phyloP scores from a whole-genome alignment of 2,888 invertebrate species.

The Chymomyza amoena region DNA sequence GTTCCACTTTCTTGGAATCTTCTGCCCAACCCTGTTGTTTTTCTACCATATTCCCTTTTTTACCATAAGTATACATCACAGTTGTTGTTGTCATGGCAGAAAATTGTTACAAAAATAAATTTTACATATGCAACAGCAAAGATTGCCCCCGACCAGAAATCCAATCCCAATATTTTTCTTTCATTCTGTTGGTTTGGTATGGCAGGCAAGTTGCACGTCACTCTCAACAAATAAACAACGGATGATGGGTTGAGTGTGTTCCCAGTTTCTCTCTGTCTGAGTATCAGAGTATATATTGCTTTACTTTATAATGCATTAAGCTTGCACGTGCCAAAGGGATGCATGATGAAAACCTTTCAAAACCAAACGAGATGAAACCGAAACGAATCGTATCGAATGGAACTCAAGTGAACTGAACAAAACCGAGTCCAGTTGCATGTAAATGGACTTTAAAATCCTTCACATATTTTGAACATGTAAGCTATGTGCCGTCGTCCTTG shows the following conservation, averaged over 20 bases:
- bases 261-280: neutral
- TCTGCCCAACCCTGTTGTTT: no score
- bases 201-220: neutral
- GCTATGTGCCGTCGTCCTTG: neutral
- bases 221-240: neutral
- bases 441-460: slow-evolving; percentile 16
- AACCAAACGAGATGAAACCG: neutral
- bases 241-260: neutral
- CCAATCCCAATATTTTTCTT: neutral
- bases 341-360: neutral
- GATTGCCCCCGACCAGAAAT: slow-evolving; percentile 4
- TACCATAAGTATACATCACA: no score
- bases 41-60: no score
- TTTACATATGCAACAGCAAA: slow-evolving; percentile 21
- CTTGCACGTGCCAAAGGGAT: slow-evolving; percentile 36
- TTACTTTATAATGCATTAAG: slow-evolving; percentile 38
- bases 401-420: neutral
- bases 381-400: neutral
- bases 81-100: slow-evolving; percentile 23
- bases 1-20: no score
- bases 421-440: neutral
- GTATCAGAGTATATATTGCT: slow-evolving; percentile 22
- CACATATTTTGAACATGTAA: slow-evolving; percentile 10
- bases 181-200: neutral
- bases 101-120: slow-evolving; percentile 21